Evolutionary conservation across 2,888 invertebrate species (phyloP).

Genomic region (Gandaritis pyraliata): DNA sequence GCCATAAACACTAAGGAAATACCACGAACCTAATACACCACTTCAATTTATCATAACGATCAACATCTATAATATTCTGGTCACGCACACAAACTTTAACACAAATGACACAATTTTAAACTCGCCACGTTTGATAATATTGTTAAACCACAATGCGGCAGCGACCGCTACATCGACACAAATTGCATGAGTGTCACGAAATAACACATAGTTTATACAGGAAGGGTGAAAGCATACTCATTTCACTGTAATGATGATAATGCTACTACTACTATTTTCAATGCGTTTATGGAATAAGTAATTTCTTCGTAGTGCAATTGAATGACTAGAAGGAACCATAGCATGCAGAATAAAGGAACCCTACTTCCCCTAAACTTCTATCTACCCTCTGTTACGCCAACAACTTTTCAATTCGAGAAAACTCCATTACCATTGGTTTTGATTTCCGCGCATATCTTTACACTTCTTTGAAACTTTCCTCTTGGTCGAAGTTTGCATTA

Average conservation of each 20-base stretch:
- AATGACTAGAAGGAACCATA: conserved; percentile 68
- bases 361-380: conserved; percentile 61
- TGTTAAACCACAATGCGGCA: conserved; percentile 61
- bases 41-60: conserved; percentile 46
- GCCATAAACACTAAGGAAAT: conserved; percentile 74
- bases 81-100: conserved; percentile 64
- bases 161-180: conserved; percentile 69
- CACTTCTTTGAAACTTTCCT: conserved; percentile 76
- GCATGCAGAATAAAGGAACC: conserved; percentile 72
- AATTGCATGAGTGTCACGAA: conserved; percentile 72
- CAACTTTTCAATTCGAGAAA: conserved; percentile 80
- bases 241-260: conserved; percentile 39
- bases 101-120: conserved; percentile 58
- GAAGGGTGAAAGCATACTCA: conserved; percentile 25
- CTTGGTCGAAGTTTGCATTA: conserved; percentile 81
- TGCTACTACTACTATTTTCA: conserved; percentile 49
- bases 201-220: conserved; percentile 46
- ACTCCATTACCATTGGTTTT: conserved; percentile 77
- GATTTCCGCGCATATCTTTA: conserved; percentile 77
- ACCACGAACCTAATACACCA: conserved; percentile 79
- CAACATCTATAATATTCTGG: conserved; percentile 44
- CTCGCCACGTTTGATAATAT: conserved; percentile 55
- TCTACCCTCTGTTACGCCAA: conserved; percentile 58
- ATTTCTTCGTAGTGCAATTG: conserved; percentile 57
- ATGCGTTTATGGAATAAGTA: conserved; percentile 48